A percentile compares a stretch with the other conserved stretches of the same genome.
phyloP scores from a whole-genome alignment of 2,113 vertebrate genomes.

The Cettia cetti region DNA sequence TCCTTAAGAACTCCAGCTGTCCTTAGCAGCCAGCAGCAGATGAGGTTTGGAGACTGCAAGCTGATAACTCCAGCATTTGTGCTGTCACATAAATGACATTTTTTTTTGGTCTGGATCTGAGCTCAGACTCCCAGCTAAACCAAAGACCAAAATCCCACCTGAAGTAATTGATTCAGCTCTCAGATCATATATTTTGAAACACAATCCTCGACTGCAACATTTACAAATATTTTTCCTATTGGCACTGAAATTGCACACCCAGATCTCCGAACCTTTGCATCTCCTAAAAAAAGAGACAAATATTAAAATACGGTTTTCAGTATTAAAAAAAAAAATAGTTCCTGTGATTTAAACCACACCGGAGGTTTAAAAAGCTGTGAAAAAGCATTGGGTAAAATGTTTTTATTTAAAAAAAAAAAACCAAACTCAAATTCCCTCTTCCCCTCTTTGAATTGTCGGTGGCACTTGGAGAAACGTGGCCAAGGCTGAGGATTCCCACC shows the following conservation, averaged over 20 bases:
- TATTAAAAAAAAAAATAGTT: conserved; percentile 7
- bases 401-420: not conserved
- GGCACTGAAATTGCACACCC: conserved; percentile 34
- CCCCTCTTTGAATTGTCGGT: not conserved
- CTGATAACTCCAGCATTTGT: not conserved
- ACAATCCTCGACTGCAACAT: not conserved
- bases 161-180: conserved; percentile 14
- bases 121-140: not conserved
- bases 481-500: not conserved
- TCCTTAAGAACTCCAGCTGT: conserved; percentile 23
- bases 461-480: not conserved
- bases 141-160: conserved; percentile 4
- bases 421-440: not conserved
- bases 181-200: conserved; percentile 11
- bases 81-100: not conserved
- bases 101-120: not conserved
- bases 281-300: conserved; percentile 50
- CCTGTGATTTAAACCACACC: not conserved
- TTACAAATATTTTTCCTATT: not conserved
- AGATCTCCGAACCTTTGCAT: conserved; percentile 7
- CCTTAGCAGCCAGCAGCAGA: conserved; percentile 16
- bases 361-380: conserved; percentile 21
- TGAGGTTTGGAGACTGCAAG: not conserved
- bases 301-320: conserved; percentile 22
- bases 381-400: not conserved